Conservation (phyloP, 2,888 invertebrate species). For the Heliconius sara region DNA sequence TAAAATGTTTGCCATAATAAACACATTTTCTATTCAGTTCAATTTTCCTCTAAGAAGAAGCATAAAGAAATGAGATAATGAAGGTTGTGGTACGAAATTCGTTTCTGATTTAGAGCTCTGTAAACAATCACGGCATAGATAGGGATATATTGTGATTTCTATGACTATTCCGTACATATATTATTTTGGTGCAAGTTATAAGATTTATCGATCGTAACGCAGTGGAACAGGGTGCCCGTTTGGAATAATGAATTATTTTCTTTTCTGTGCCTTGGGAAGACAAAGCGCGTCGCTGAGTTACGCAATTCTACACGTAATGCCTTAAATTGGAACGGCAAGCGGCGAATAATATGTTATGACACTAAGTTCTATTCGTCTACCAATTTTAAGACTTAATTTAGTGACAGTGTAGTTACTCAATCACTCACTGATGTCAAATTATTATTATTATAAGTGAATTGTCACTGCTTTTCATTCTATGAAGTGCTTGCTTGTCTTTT, state of each 20-base stretch:
- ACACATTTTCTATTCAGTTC: conserved; percentile 13
- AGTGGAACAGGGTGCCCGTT: background rate
- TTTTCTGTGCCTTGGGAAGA: background rate
- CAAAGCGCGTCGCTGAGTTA: background rate
- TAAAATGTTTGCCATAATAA: conserved; percentile 10
- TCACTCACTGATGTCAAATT: too few species aligned
- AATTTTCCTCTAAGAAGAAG: conserved; percentile 7
- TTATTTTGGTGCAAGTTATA: conserved; percentile 41
- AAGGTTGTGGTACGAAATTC: conserved; percentile 20
- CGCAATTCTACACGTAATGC: background rate
- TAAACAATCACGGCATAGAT: conserved; percentile 47
- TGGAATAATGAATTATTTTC: background rate
- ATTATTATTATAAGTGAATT: too few species aligned
- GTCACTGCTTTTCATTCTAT: too few species aligned
- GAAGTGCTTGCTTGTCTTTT: too few species aligned
- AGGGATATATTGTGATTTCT: conserved; percentile 54
- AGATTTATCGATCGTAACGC: background rate
- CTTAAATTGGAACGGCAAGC: background rate
- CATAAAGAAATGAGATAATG: conserved; percentile 24
- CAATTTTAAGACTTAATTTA: too few species aligned
- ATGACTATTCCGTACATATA: conserved; percentile 41
- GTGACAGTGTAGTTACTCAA: too few species aligned
- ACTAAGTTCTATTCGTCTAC: too few species aligned
- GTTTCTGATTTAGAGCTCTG: conserved; percentile 23
- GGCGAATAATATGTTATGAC: background rate